Conservation (phyloP, 2,113 vertebrate genomes). For the Megaceryle maxima region DNA sequence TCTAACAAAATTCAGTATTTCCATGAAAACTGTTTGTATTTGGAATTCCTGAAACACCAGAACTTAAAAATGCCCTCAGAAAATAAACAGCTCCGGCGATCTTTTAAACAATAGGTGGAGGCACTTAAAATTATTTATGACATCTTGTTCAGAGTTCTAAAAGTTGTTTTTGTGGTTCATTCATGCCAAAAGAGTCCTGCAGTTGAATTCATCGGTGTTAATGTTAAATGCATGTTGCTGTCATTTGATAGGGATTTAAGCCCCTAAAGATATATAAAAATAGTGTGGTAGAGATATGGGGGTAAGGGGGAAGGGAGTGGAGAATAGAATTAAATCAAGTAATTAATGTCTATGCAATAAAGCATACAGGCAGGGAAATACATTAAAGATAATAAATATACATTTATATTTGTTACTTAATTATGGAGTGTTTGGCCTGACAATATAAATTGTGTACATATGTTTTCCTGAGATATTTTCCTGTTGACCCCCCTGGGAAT, state of each 20-base stretch:
- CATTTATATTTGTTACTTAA: background rate
- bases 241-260: background rate
- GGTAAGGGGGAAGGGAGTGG: accelerated
- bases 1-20: slow-evolving; percentile 25
- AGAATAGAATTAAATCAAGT: background rate
- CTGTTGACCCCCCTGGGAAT: background rate
- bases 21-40: background rate
- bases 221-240: background rate
- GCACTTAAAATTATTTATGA: background rate
- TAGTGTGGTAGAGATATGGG: background rate
- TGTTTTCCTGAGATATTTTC: background rate
- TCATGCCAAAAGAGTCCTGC: background rate
- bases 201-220: background rate
- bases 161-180: background rate
- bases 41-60: background rate
- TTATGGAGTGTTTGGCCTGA: background rate
- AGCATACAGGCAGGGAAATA: background rate
- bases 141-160: background rate
- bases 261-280: background rate
- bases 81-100: background rate
- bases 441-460: background rate
- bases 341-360: background rate
- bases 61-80: background rate
- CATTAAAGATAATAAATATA: background rate
- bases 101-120: background rate